phyloP scores from a whole-genome alignment of 2,113 vertebrate genomes.

The Aleadryas rufinucha region DNA sequence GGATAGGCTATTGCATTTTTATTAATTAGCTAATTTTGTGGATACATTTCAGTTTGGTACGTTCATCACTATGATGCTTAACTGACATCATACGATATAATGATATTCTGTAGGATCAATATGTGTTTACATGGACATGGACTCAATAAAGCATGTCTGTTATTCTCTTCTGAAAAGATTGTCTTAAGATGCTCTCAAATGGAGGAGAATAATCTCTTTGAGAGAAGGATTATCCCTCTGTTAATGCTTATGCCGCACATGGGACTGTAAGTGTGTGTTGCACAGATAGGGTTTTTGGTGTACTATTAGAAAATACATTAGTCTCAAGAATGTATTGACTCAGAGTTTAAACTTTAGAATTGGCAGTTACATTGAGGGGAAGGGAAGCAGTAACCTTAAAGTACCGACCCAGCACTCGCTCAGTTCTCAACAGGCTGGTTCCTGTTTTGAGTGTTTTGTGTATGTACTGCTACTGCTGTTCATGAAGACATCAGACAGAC shows the following conservation, averaged over 20 bases:
- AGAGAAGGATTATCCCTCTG: background rate
- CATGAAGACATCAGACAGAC: background rate
- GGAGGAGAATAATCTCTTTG: background rate
- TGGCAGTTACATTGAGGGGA: background rate
- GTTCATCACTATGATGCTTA: background rate
- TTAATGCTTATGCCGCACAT: background rate
- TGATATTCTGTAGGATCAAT: background rate
- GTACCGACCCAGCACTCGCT: background rate
- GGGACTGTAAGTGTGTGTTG: background rate
- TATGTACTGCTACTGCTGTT: background rate
- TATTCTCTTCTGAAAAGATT: background rate
- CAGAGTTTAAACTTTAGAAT: background rate
- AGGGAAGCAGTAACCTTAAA: background rate
- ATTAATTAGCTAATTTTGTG: background rate
- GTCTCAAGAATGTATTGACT: background rate
- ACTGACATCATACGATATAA: background rate
- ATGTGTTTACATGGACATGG: background rate
- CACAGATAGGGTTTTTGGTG: background rate
- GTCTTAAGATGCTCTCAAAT: background rate
- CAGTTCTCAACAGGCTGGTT: background rate
- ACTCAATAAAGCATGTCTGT: background rate
- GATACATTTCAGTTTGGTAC: background rate
- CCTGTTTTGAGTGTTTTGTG: background rate
- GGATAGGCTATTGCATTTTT: background rate
- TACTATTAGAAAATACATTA: background rate